phyloP scores from a whole-genome alignment of 2,888 invertebrate genomes.

The Smittia sp. region DNA sequence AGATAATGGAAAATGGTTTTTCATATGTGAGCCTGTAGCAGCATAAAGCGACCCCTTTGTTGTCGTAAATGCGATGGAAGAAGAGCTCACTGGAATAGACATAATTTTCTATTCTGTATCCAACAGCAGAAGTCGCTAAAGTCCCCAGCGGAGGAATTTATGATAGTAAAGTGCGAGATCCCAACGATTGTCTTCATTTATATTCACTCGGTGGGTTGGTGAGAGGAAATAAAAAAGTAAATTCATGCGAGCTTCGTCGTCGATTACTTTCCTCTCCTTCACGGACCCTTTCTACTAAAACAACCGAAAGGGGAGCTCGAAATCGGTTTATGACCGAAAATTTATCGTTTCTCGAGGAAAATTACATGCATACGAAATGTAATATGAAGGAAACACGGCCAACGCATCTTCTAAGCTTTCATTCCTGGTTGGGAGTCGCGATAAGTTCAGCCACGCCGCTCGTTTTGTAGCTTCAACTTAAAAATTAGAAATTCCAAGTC shows the following conservation, averaged over 20 bases:
- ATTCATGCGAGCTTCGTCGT: background rate
- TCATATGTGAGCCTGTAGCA: slow-evolving; percentile 12
- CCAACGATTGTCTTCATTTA: too few species aligned
- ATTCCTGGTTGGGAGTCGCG: too few species aligned
- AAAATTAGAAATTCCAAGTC: too few species aligned
- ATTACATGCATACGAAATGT: slow-evolving; percentile 35
- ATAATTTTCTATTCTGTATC: slow-evolving; percentile 35
- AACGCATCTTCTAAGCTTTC: too few species aligned
- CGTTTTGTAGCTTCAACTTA: too few species aligned
- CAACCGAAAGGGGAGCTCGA: background rate
- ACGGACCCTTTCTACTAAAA: background rate
- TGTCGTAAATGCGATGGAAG: background rate
- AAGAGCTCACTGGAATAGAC: slow-evolving; percentile 29
- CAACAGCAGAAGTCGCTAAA: background rate
- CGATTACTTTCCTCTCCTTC: background rate
- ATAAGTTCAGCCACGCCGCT: too few species aligned
- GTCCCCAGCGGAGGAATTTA: background rate
- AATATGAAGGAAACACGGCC: too few species aligned
- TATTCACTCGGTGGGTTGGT: too few species aligned
- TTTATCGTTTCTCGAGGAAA: slow-evolving; percentile 1
- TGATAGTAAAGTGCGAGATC: too few species aligned
- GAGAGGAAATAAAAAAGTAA: too few species aligned
- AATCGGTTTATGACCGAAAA: slow-evolving; percentile 28
- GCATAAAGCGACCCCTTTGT: slow-evolving; percentile 33
- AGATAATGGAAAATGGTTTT: slow-evolving; percentile 34